These are phyloP conservation scores for Anorthoa munda DNA, from an alignment of 2,888 invertebrate genomes.

Conservation along the genomic window DNA sequence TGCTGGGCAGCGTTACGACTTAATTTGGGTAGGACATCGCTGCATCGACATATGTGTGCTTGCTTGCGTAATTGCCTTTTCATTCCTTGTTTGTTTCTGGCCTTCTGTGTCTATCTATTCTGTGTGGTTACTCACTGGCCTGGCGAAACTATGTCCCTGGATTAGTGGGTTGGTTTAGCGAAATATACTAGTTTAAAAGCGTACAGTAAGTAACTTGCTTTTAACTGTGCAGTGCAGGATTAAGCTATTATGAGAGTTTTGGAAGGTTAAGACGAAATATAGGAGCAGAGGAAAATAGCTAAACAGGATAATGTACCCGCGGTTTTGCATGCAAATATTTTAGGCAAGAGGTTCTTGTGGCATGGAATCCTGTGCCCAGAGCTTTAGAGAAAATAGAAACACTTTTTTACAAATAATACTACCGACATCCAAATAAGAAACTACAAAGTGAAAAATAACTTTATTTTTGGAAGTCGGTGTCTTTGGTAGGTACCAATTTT, in stretches of 20 bases:
- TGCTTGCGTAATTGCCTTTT: not conserved
- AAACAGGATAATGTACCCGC: too few species aligned
- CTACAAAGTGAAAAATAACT: too few species aligned
- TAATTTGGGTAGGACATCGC: too few species aligned
- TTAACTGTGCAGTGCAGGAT: constrained; percentile 45
- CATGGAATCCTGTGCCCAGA: not conserved
- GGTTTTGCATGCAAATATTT: not conserved
- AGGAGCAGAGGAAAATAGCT: not conserved
- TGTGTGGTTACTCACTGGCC: constrained; percentile 57
- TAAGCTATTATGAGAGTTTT: constrained; percentile 36
- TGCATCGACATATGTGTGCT: not conserved
- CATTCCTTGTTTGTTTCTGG: not conserved
- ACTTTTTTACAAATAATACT: too few species aligned
- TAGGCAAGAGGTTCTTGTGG: not conserved
- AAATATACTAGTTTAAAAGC: constrained; percentile 58
- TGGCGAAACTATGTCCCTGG: constrained; percentile 64
- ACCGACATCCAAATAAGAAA: too few species aligned
- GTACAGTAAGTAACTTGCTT: constrained; percentile 36
- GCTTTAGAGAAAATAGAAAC: too few species aligned
- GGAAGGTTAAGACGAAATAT: constrained; percentile 24
- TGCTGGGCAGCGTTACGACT: too few species aligned
- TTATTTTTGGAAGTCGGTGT: too few species aligned
- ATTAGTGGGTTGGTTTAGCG: constrained; percentile 57
- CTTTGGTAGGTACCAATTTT: too few species aligned
- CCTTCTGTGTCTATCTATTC: constrained; percentile 8